A percentile compares a stretch with the other conserved stretches of the same genome.
Evolutionary conservation across 2,113 vertebrate genomes (phyloP).

Genomic region (Laticauda colubrina): DNA sequence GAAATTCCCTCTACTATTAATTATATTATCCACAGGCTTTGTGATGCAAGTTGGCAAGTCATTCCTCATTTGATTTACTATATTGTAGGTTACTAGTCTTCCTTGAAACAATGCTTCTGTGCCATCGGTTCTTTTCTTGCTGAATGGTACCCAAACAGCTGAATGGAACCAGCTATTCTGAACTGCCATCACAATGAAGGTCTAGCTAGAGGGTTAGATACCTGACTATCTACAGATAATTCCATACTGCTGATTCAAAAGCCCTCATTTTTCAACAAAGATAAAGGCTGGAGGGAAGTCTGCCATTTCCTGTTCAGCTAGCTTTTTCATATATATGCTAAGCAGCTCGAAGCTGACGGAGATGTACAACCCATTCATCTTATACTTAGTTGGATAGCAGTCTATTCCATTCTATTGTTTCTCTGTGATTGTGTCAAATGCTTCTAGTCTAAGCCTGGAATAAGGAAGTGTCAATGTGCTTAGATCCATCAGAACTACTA

Average conservation of each 20-base stretch:
- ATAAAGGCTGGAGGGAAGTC: background rate
- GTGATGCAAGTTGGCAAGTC: background rate
- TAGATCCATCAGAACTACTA: background rate
- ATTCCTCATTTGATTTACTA: background rate
- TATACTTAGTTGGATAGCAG: background rate
- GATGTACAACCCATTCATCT: constrained; percentile 29
- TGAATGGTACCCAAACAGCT: fast-evolving
- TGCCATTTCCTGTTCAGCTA: fast-evolving
- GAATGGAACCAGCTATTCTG: background rate
- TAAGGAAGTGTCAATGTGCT: background rate
- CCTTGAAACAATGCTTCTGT: background rate
- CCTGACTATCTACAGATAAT: background rate
- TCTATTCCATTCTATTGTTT: constrained; percentile 11
- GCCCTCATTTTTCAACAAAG: background rate
- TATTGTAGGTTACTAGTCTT: fast-evolving
- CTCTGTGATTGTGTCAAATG: constrained; percentile 26
- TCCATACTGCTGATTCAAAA: fast-evolving
- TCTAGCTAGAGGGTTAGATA: fast-evolving
- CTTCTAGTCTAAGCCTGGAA: background rate
- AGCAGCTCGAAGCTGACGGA: constrained; percentile 31
- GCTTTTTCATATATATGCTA: constrained; percentile 34
- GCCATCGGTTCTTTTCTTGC: background rate
- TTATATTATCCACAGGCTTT: background rate
- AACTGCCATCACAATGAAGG: background rate
- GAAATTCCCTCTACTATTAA: fast-evolving